phyloP scores from a whole-genome alignment of 92 coral and sea anemone species.

The Zoanthus gigantus region DNA sequence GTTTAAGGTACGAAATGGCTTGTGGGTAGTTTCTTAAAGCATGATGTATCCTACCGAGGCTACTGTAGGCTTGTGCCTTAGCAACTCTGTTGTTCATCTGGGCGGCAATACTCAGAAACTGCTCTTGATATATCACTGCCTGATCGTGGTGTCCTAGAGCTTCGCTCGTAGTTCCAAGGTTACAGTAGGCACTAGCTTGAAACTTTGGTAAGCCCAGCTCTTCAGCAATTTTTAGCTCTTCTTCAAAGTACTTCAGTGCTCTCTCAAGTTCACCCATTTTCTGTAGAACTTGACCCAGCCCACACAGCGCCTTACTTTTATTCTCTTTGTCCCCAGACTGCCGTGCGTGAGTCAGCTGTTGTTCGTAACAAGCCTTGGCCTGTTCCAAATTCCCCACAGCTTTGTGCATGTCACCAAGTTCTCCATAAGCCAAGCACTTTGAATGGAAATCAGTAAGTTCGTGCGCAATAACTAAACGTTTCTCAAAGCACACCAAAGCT shows the following conservation, averaged over 20 bases:
- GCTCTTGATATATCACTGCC: conserved; percentile 92
- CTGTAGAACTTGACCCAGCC: conserved; percentile 88
- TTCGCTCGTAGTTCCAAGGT: conserved; percentile 90
- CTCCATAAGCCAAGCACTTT: conserved; percentile 93
- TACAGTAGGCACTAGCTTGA: conserved; percentile 84
- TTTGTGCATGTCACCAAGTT: conserved; percentile 95
- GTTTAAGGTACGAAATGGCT: conserved; percentile 90
- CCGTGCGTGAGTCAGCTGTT: conserved; percentile 81
- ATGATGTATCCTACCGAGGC: conserved; percentile 92
- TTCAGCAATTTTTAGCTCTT: conserved; percentile 84
- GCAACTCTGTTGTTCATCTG: conserved; percentile 88
- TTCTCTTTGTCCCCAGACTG: conserved; percentile 75
- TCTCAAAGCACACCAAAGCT: conserved; percentile 96
- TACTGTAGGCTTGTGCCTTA: conserved; percentile 84
- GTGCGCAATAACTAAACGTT: conserved; percentile 93
- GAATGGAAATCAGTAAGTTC: conserved; percentile 91
- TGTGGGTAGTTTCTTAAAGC: conserved; percentile 82
- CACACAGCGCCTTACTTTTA: conserved; percentile 90
- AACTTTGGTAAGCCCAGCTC: conserved; percentile 74
- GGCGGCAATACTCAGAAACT: conserved; percentile 85
- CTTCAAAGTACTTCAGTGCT: conserved; percentile 89
- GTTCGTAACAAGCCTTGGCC: conserved; percentile 87
- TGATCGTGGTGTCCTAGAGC: conserved; percentile 83
- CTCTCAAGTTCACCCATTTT: conserved; percentile 95
- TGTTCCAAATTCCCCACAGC: conserved; percentile 93